These are phyloP conservation scores for Chaunax sp. DNA, from an alignment of 2,797 vertebrate species.

Conservation along the genomic window DNA sequence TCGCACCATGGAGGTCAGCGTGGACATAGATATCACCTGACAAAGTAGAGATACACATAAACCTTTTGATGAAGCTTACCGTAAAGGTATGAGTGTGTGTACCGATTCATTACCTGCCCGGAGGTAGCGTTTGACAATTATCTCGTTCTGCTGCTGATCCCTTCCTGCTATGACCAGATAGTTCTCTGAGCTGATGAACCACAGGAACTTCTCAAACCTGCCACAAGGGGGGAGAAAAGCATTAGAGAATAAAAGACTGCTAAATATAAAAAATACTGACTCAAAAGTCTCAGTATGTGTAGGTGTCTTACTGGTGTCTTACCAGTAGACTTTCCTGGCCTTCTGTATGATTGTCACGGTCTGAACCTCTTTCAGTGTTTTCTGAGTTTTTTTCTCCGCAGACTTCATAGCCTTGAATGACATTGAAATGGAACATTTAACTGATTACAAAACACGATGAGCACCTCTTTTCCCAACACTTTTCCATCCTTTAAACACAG, in stretches of 20 bases:
- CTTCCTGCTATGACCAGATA: constrained; percentile 96
- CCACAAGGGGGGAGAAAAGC: not conserved
- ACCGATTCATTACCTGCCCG: constrained; percentile 81
- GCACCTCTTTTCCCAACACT: not conserved
- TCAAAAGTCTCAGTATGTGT: not conserved
- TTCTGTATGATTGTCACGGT: constrained; percentile 97
- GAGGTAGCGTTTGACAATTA: constrained; percentile 97
- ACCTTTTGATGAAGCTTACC: not conserved
- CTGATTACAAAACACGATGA: not conserved
- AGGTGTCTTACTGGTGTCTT: constrained; percentile 54
- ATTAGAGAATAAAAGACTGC: not conserved
- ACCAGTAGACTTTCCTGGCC: constrained; percentile 98
- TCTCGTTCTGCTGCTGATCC: constrained; percentile 98
- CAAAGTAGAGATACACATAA: constrained; percentile 15
- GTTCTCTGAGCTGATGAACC: constrained; percentile 99
- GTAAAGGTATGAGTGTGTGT: not conserved
- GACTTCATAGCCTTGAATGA: constrained; percentile 93
- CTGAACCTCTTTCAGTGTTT: constrained; percentile 98
- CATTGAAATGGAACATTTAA: not conserved
- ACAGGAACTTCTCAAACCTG: constrained; percentile 99
- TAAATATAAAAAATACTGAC: not conserved
- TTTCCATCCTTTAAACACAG: not conserved
- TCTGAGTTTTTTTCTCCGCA: constrained; percentile 98
- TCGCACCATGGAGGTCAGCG: constrained; percentile 96
- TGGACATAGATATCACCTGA: constrained; percentile 96